Conservation (phyloP, 2,113 vertebrate species). For the Mesembrinibis cayennensis region DNA sequence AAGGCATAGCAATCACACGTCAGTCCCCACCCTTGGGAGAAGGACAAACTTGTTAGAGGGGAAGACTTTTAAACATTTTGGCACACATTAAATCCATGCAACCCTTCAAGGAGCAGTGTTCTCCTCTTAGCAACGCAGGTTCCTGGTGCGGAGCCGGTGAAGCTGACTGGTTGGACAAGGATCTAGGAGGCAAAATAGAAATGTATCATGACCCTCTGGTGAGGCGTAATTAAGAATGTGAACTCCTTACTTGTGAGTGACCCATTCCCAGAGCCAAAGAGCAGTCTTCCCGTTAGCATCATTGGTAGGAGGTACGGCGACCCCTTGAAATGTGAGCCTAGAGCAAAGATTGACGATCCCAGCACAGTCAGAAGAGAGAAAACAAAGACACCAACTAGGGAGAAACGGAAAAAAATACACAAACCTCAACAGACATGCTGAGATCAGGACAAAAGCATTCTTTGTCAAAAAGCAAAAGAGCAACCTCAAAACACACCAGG, state of each 20-base stretch:
- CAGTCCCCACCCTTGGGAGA: background rate
- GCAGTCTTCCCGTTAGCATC: conserved; percentile 81
- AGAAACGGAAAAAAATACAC: background rate
- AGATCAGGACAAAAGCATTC: background rate
- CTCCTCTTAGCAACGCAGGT: background rate
- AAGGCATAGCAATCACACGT: background rate
- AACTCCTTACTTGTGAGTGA: conserved; percentile 78
- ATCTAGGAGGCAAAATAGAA: background rate
- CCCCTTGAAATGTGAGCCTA: conserved; percentile 85
- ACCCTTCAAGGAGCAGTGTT: background rate
- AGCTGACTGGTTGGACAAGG: background rate
- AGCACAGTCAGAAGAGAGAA: conserved; percentile 82
- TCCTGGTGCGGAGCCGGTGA: background rate
- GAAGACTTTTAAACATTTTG: background rate
- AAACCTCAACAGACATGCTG: background rate
- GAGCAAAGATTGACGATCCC: conserved; percentile 80
- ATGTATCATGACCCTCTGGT: background rate
- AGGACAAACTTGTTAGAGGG: background rate
- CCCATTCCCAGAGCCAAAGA: conserved; percentile 83
- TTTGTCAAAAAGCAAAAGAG: background rate
- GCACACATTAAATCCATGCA: background rate
- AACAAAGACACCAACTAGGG: conserved; percentile 78
- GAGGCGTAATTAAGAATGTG: background rate
- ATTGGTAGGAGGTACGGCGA: conserved; percentile 78
- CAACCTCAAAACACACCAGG: background rate